These are phyloP conservation scores for Psophia crepitans DNA, from an alignment of 2,113 vertebrate species.

Conservation along the genomic window DNA sequence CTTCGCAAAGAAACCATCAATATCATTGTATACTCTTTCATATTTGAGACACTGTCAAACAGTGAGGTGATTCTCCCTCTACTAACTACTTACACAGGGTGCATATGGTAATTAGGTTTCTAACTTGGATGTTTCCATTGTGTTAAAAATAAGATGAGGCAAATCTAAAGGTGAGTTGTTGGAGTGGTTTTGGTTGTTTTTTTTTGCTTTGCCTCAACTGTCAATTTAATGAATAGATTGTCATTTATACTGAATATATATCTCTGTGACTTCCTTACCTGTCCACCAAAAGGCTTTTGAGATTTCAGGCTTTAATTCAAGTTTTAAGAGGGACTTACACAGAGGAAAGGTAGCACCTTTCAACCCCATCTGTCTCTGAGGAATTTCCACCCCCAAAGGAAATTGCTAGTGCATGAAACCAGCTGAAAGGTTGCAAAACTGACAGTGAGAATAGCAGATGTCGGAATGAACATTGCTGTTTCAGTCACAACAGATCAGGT, in stretches of 20 bases:
- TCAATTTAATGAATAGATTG: not conserved
- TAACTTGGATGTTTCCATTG: not conserved
- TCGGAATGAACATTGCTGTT: not conserved
- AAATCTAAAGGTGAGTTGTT: not conserved
- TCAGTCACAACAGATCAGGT: not conserved
- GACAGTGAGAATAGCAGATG: not conserved
- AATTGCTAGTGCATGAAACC: not conserved
- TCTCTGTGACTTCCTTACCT: not conserved
- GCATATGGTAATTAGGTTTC: not conserved
- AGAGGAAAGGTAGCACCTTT: not conserved
- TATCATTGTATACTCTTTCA: not conserved
- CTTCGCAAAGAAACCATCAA: not conserved
- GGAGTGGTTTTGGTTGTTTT: too few relatives aligned
- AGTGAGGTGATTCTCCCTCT: not conserved
- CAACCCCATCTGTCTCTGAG: not conserved
- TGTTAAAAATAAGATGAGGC: not conserved
- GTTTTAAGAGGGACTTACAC: not conserved
- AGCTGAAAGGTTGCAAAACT: not conserved
- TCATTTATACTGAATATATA: not conserved
- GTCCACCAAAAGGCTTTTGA: not conserved
- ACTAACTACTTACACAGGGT: not conserved
- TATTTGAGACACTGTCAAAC: not conserved
- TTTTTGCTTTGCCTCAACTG: not conserved
- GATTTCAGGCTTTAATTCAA: not conserved
- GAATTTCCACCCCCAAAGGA: not conserved